Evolutionary conservation across 2,113 vertebrate genomes (phyloP).

Genomic region (Antigone vipio): DNA sequence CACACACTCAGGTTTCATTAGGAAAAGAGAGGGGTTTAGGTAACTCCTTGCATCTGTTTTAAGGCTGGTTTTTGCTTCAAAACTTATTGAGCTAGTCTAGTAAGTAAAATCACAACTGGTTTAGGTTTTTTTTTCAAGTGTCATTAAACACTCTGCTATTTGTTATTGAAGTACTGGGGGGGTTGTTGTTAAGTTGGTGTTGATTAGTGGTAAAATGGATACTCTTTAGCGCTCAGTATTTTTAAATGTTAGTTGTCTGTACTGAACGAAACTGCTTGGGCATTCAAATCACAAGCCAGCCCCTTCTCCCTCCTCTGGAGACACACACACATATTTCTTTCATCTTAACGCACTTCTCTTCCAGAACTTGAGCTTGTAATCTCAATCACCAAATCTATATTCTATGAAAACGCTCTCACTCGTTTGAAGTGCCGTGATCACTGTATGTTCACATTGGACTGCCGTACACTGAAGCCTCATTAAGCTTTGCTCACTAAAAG

Average conservation of each 20-base stretch:
- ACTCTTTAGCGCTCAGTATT: not conserved
- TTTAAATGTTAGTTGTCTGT: not conserved
- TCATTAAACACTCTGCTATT: not conserved
- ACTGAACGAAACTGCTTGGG: not conserved
- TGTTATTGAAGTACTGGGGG: not conserved
- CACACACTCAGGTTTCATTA: rapidly evolving
- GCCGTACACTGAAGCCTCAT: not conserved
- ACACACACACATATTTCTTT: not conserved
- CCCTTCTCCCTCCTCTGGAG: not conserved
- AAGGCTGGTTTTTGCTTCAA: not conserved
- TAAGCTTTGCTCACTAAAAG: not conserved
- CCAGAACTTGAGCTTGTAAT: not conserved
- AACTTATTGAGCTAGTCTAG: not conserved
- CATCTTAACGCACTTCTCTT: not conserved
- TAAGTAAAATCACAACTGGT: not conserved
- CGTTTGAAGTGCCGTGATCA: rapidly evolving
- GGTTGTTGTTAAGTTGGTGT: not conserved
- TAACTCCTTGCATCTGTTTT: not conserved
- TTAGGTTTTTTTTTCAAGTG: not conserved
- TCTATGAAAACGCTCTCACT: rapidly evolving
- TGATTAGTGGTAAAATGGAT: not conserved
- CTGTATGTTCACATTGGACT: not conserved
- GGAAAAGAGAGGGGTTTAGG: not conserved
- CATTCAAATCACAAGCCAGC: not conserved
- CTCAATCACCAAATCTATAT: not conserved